phyloP scores from a whole-genome alignment of 1,140 invertebrate species.

The Drosophila tani region DNA sequence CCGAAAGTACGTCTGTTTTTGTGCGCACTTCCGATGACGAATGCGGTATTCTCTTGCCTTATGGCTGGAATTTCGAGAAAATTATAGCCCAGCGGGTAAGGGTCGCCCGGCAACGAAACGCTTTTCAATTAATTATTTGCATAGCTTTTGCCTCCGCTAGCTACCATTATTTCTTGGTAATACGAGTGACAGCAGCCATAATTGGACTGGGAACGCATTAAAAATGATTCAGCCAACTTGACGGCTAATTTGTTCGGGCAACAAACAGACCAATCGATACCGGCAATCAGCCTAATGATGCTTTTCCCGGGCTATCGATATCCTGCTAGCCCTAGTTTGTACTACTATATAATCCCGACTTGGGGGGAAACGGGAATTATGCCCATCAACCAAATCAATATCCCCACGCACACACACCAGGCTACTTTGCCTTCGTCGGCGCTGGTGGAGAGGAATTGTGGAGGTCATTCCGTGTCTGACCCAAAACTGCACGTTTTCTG shows the following conservation, averaged over 20 bases:
- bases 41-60: slow-evolving; percentile 10
- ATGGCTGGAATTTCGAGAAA: slow-evolving; percentile 19
- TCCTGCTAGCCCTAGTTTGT: slow-evolving; percentile 12
- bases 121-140: slow-evolving; percentile 49
- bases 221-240: slow-evolving; percentile 32
- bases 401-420: slow-evolving; percentile 26
- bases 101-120: slow-evolving; percentile 33
- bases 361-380: slow-evolving; percentile 8
- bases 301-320: slow-evolving; percentile 34
- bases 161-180: slow-evolving; percentile 25
- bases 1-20: slow-evolving; percentile 11
- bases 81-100: slow-evolving; percentile 9
- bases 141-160: background rate
- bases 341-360: slow-evolving; percentile 12
- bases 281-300: slow-evolving; percentile 36
- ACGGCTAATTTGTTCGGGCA: slow-evolving; percentile 29
- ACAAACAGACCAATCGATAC: slow-evolving; percentile 15
- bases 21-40: slow-evolving; percentile 43
- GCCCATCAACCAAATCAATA: slow-evolving; percentile 28
- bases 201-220: slow-evolving; percentile 26
- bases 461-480: slow-evolving; percentile 53
- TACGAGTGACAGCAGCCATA: slow-evolving; percentile 5
- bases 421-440: slow-evolving; percentile 1
- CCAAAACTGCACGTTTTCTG: slow-evolving; percentile 50
- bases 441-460: slow-evolving; percentile 26